Conservation (phyloP, 2,888 invertebrate genomes). For the Blastobasis adustella region DNA sequence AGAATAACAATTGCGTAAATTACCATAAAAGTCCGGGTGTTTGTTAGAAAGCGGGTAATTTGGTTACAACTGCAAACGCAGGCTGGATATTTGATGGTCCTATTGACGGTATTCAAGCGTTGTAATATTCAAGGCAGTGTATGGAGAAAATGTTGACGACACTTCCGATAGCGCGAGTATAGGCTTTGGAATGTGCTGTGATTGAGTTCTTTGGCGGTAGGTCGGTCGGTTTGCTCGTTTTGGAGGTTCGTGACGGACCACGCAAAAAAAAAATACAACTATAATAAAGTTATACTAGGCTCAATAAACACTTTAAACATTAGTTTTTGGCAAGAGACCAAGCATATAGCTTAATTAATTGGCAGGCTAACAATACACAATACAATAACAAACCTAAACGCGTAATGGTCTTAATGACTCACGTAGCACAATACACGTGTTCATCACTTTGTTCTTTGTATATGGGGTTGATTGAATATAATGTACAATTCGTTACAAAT, state of each 20-base stretch:
- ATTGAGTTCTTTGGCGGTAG: slow-evolving; percentile 53
- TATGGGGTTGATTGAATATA: slow-evolving; percentile 39
- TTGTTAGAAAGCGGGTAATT: slow-evolving; percentile 74
- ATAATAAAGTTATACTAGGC: slow-evolving; percentile 6
- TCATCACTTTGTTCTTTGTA: slow-evolving; percentile 51
- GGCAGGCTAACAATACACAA: slow-evolving; percentile 50
- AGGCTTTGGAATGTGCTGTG: slow-evolving; percentile 45
- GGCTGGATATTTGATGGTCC: slow-evolving; percentile 51
- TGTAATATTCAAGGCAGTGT: slow-evolving; percentile 49
- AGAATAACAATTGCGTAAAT: slow-evolving; percentile 67
- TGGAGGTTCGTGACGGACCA: slow-evolving; percentile 20
- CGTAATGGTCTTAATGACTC: slow-evolving; percentile 59
- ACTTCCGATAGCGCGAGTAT: too few relatives aligned
- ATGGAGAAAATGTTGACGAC: slow-evolving; percentile 26
- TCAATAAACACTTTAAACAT: slow-evolving; percentile 23
- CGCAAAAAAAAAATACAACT: not conserved
- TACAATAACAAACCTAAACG: slow-evolving; percentile 67
- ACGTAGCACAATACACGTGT: slow-evolving; percentile 70
- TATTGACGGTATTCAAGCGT: slow-evolving; percentile 42
- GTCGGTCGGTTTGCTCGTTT: slow-evolving; percentile 25
- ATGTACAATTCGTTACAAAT: slow-evolving; percentile 9
- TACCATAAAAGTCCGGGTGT: slow-evolving; percentile 72
- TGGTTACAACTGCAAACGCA: slow-evolving; percentile 64
- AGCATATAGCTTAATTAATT: slow-evolving; percentile 42
- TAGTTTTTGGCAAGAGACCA: slow-evolving; percentile 52